A percentile compares a stretch with the other conserved stretches of the same genome.
Evolutionary conservation across 1,140 invertebrate genomes (phyloP).

Genomic region (Rhynchophorus ferrugineus): DNA sequence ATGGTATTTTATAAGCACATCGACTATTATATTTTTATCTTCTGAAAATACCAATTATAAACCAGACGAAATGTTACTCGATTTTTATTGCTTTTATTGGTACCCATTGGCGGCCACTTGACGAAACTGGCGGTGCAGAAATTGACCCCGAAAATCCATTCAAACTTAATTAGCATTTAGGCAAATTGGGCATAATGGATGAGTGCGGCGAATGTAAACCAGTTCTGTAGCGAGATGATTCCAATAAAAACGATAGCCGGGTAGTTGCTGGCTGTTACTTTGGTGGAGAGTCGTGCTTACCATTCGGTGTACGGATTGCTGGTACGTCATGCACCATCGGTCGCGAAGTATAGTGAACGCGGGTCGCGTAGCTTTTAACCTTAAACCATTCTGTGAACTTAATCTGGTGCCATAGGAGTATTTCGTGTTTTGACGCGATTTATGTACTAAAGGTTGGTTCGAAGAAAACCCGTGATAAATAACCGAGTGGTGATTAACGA

Average conservation of each 20-base stretch:
- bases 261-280: not conserved
- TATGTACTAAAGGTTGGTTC: no score
- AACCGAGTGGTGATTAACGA: no score
- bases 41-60: no score
- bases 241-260: slow-evolving; percentile 6
- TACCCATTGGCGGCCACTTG: no score
- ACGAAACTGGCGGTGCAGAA: not conserved
- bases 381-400: no score
- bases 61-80: no score
- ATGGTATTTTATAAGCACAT: no score
- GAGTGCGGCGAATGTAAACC: slow-evolving; percentile 1
- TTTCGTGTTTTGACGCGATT: no score
- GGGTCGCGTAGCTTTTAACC: not conserved
- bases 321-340: not conserved
- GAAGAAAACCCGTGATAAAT: no score
- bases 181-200: slow-evolving; percentile 7
- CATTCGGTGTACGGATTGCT: not conserved
- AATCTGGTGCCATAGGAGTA: no score
- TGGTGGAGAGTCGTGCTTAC: not conserved
- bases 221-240: slow-evolving; percentile 3
- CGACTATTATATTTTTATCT: no score
- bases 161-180: slow-evolving; percentile 5
- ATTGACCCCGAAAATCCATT: not conserved
- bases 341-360: not conserved
- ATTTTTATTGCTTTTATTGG: no score